These are phyloP conservation scores for Mustelus asterias DNA, from an alignment of 2,113 vertebrate genomes.

Conservation along the genomic window DNA sequence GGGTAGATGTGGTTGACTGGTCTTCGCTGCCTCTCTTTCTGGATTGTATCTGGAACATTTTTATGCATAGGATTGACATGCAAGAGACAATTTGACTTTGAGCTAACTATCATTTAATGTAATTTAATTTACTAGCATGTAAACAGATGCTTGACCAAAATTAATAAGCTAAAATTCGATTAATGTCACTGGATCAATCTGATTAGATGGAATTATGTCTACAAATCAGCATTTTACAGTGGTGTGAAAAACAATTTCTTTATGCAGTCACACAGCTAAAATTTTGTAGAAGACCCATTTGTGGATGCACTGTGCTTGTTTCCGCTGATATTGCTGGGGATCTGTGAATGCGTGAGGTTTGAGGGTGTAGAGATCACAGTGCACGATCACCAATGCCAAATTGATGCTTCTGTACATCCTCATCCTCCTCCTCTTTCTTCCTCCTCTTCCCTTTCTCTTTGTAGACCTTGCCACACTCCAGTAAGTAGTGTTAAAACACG, in stretches of 20 bases:
- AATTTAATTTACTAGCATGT: neutral
- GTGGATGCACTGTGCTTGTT: neutral
- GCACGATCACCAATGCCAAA: no score
- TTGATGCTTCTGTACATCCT: no score
- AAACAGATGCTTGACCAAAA: conserved; percentile 28
- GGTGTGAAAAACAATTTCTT: neutral
- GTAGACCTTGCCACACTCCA: no score
- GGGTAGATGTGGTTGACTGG: neutral
- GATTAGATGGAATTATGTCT: conserved; percentile 4
- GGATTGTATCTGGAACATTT: neutral
- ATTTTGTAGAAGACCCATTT: neutral
- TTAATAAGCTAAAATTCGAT: conserved; percentile 9
- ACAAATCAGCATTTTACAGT: conserved; percentile 18
- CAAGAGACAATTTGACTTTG: neutral
- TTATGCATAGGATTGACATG: neutral
- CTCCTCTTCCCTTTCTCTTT: no score
- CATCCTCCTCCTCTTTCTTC: no score
- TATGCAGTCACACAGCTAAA: neutral
- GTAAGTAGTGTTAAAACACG: no score
- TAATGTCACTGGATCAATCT: neutral
- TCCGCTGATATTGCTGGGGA: neutral
- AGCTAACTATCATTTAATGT: neutral
- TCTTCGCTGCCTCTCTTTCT: neutral
- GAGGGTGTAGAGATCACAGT: neutral
- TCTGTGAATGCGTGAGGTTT: neutral